Conservation (phyloP, 2,888 invertebrate species). For the Heteromyza rotundicornis region DNA sequence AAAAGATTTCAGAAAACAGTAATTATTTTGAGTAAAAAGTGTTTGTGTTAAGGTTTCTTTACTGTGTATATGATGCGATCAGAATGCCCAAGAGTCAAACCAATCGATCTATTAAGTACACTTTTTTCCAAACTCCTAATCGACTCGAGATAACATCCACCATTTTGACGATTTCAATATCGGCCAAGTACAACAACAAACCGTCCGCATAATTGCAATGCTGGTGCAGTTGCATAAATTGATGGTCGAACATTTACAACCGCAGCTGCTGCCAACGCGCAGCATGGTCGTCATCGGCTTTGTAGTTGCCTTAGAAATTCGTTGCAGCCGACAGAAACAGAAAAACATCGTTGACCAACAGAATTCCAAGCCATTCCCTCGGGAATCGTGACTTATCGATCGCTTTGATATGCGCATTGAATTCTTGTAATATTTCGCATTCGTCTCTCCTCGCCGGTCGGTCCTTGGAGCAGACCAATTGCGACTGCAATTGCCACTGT, state of each 20-base stretch:
- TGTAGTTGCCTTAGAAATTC: constrained; percentile 20
- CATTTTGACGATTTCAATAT: too few species aligned
- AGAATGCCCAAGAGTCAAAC: too few species aligned
- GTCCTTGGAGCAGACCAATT: constrained; percentile 4
- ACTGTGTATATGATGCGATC: too few species aligned
- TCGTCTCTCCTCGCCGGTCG: constrained; percentile 20
- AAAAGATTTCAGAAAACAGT: too few species aligned
- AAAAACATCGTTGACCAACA: constrained; percentile 35
- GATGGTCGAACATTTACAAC: constrained; percentile 31
- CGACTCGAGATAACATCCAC: too few species aligned
- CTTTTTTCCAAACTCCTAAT: too few species aligned
- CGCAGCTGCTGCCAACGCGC: constrained; percentile 21
- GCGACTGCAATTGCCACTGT: constrained; percentile 11
- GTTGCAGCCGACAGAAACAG: background rate
- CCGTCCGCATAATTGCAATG: constrained; percentile 47
- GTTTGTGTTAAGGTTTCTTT: too few species aligned
- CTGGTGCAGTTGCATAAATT: constrained; percentile 48
- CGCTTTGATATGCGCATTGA: constrained; percentile 62
- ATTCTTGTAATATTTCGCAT: constrained; percentile 59
- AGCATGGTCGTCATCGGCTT: constrained; percentile 10
- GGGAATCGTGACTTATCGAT: constrained; percentile 62
- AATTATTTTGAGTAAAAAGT: too few species aligned
- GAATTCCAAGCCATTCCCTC: constrained; percentile 33
- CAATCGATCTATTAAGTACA: too few species aligned
- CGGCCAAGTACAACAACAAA: too few species aligned